phyloP scores from a whole-genome alignment of 1,140 invertebrate genomes.

The fruit fly (Drosophila melanogaster) region Release_6_plus_ISO1_MT NT_037436.4:3029001-3029500 shows the following conservation, averaged over 20 bases:
- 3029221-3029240: slow-evolving; percentile 65
- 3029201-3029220: slow-evolving; percentile 63
- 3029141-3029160: not conserved
- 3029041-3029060: no score
- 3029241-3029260: slow-evolving; percentile 64
- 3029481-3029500: no score
- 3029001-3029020: slow-evolving; percentile 5
- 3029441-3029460: no score
- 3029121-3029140: slow-evolving; percentile 9
- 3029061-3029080: no score
- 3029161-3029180: slow-evolving; percentile 17
- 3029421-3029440: not conserved
- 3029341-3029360: slow-evolving; percentile 30
- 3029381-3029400: slow-evolving; percentile 51
- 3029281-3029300: slow-evolving; percentile 27
- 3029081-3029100: no score
- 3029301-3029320: slow-evolving; percentile 15
- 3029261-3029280: slow-evolving; percentile 54
- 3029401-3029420: not conserved
- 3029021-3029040: not conserved
- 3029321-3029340: slow-evolving; percentile 49
- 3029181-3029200: slow-evolving; percentile 28
- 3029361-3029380: slow-evolving; percentile 54
- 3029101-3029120: not conserved
- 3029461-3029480: no score